Evolutionary conservation across 2,888 invertebrate species (phyloP), one percentile per base, ranked within the genome.

Genomic region (Tenodera sinensis): DNA sequence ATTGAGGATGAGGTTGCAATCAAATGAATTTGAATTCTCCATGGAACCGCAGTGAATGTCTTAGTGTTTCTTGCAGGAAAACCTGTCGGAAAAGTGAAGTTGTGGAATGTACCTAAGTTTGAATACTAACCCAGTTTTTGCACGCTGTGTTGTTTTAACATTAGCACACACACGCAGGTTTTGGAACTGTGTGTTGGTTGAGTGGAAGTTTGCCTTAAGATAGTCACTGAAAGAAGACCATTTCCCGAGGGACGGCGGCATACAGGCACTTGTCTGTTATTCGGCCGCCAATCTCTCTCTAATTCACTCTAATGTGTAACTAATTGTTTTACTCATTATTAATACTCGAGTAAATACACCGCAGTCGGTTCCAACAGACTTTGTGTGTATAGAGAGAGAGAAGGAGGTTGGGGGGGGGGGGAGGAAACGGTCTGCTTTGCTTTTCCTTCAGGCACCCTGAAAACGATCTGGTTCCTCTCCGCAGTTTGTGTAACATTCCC

Each of bases 231-330:
- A 71, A 20, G 20, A 20, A 12, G 54, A 71, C 20, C 25, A 71
- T 71, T 20, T 71, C 54, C 54, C 54, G 20, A 20, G 54, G 54
- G 54, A 71, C 3, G 54, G 54, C 20, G 20, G 54, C 54, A 54
- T 15, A 54, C 54, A 85, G 82, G 87, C 34, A 87, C 87, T 87
- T 87, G 83, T 87, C 87, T 87, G 87, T 54, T 71, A 28, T 81
- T 86, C 28, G 71, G 28, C 54, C 86, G 54, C n/a, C 88, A 81
- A 30, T 83, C 88, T 85, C 90, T 83, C 88, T 90, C 89, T 93
- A 93, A 93, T 93, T 92, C 93, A 92, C 92, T 91, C 92, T 92
- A 93, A 93, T 93, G 93, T 93, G 93, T 93, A 93, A 93, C 93
- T 93, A 93, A 93, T 93, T 93, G 93, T 92, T 93, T 92, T 91